Percentiles rank a stretch among this genome's conserved stretches.
phyloP scores from a whole-genome alignment of 1,140 invertebrate genomes.

The Drosophila pectinifera region DNA sequence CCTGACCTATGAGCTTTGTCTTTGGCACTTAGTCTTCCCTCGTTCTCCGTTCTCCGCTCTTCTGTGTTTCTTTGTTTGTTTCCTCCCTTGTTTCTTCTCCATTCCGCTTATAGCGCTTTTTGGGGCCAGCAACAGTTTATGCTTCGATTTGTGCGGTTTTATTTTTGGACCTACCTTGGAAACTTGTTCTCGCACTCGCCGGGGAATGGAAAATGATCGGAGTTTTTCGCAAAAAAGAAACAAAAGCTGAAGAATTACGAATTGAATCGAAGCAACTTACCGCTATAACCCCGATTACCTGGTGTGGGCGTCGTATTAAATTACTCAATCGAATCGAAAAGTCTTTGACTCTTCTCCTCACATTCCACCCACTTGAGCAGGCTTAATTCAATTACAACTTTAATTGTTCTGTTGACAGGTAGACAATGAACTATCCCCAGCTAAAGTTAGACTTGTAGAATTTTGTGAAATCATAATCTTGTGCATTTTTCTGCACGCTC shows the following conservation, averaged over 20 bases:
- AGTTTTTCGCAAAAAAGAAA: conserved; percentile 21
- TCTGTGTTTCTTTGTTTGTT: conserved; percentile 34
- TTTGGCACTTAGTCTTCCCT: conserved; percentile 16
- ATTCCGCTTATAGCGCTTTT: conserved; percentile 36
- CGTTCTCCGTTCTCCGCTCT: conserved; percentile 28
- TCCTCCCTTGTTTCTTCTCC: conserved; percentile 36
- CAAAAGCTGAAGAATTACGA: neutral
- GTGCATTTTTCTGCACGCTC: neutral
- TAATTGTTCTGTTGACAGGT: conserved; percentile 66
- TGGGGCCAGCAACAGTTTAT: conserved; percentile 22
- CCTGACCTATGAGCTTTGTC: conserved; percentile 71
- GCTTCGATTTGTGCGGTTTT: conserved; percentile 41
- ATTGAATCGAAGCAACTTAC: conserved; percentile 3
- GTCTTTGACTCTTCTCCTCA: conserved; percentile 6
- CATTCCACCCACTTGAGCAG: neutral
- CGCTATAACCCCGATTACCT: conserved; percentile 16
- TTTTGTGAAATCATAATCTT: neutral
- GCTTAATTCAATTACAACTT: conserved; percentile 66
- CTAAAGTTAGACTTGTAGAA: neutral
- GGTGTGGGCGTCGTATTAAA: conserved; percentile 18
- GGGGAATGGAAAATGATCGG: conserved; percentile 31
- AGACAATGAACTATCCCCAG: conserved; percentile 40
- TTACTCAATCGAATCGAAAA: conserved; percentile 26
- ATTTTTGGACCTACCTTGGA: conserved; percentile 45
- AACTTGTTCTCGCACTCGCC: conserved; percentile 39